Percentiles rank a stretch among this genome's conserved stretches.
phyloP scores from a whole-genome alignment of 2,113 vertebrate genomes.

The Campylorhamphus procurvoides region DNA sequence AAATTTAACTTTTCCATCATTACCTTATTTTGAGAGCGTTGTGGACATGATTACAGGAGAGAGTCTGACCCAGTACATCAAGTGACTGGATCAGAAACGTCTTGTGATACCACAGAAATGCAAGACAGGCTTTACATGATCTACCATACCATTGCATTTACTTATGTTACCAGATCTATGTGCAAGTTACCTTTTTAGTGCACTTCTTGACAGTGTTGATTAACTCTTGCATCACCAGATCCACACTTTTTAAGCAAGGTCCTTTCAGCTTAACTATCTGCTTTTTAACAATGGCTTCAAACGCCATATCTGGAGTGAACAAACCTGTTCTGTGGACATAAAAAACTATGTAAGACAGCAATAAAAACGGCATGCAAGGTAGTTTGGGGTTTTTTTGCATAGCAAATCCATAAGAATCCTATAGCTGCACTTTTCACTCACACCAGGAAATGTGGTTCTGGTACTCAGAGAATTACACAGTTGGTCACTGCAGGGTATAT shows the following conservation, averaged over 20 bases:
- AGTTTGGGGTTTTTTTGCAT: background rate
- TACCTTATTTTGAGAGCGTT: background rate
- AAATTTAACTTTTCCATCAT: background rate
- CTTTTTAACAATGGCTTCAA: slow-evolving; percentile 84
- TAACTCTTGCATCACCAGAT: slow-evolving; percentile 82
- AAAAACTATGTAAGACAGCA: background rate
- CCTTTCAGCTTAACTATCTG: slow-evolving; percentile 83
- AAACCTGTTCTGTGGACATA: slow-evolving; percentile 77
- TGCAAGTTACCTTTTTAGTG: slow-evolving; percentile 75
- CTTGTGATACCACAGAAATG: background rate
- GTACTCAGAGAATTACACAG: background rate
- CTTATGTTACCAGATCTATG: background rate
- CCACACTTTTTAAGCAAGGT: slow-evolving; percentile 82
- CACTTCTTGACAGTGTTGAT: slow-evolving; percentile 84
- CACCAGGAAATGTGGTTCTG: background rate
- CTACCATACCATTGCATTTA: background rate
- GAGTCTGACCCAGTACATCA: background rate
- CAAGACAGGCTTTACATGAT: background rate
- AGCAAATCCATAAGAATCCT: background rate
- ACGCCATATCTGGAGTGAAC: slow-evolving; percentile 83
- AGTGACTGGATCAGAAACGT: background rate
- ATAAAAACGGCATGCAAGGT: background rate
- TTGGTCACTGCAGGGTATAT: background rate
- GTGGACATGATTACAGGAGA: background rate
- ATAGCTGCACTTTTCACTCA: background rate